These are phyloP conservation scores for Erynnis tages DNA, from an alignment of 2,888 invertebrate genomes.

Conservation along the genomic window DNA sequence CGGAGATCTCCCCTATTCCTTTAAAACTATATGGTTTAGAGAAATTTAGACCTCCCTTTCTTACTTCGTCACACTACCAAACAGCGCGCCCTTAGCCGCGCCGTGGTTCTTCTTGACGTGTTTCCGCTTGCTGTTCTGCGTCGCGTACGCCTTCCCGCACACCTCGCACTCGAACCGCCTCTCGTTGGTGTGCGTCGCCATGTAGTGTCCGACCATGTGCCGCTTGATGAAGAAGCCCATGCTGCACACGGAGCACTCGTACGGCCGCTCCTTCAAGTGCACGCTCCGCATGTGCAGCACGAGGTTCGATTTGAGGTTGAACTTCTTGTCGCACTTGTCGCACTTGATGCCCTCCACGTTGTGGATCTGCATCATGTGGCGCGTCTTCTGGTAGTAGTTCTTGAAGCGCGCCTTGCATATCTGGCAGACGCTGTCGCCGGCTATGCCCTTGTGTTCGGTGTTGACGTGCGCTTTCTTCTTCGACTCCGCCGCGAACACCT, in stretches of 20 bases:
- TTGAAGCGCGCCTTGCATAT: conserved; percentile 72
- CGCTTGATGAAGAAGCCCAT: conserved; percentile 73
- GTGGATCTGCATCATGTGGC: conserved; percentile 72
- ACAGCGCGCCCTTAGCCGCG: conserved; percentile 41
- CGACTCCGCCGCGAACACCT: conserved; percentile 62
- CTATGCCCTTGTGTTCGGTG: conserved; percentile 68
- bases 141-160: conserved; percentile 80
- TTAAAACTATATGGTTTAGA: no score
- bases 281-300: conserved; percentile 68
- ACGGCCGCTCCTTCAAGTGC: conserved; percentile 68
- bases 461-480: conserved; percentile 71
- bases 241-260: conserved; percentile 68
- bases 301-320: conserved; percentile 66
- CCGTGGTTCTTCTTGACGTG: conserved; percentile 74
- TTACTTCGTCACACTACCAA: conserved; percentile 35
- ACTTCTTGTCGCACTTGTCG: conserved; percentile 68
- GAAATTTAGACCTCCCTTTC: no score
- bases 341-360: conserved; percentile 71
- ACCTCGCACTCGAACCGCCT: no score
- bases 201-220: conserved; percentile 74
- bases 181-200: no score
- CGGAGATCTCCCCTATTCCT: no score
- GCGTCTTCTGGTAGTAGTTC: conserved; percentile 71
- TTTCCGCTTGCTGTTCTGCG: conserved; percentile 65
- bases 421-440: conserved; percentile 70